Evolutionary conservation across 92 coral and sea anemone genomes (phyloP).

Genomic region (Palythoa caribaeorum): DNA sequence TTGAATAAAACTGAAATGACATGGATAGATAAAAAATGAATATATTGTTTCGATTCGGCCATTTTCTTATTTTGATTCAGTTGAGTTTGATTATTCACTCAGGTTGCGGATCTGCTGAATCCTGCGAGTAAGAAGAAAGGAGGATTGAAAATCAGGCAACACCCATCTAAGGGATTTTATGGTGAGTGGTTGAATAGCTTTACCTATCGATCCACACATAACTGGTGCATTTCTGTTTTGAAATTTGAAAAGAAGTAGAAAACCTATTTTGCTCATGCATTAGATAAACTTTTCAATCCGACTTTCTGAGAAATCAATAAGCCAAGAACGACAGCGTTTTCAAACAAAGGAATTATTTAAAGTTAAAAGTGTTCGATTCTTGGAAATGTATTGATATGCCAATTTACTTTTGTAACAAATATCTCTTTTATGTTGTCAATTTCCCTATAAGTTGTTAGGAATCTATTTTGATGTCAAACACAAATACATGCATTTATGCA

Average conservation of each 20-base stretch:
- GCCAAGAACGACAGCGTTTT: not conserved
- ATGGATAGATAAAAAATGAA: no score
- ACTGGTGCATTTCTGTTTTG: not conserved
- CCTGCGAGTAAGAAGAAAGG: constrained; percentile 94
- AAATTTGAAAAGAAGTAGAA: not conserved
- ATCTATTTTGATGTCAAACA: no score
- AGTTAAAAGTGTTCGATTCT: not conserved
- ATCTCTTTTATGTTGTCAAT: no score
- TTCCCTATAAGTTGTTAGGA: no score
- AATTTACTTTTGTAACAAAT: no score
- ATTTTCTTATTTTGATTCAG: no score
- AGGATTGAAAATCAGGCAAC: constrained; percentile 91
- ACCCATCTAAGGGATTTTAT: constrained; percentile 87
- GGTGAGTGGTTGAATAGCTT: constrained; percentile 55
- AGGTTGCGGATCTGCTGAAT: constrained; percentile 89
- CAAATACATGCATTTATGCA: no score
- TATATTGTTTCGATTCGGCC: no score
- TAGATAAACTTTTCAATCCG: not conserved
- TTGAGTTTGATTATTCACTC: not conserved
- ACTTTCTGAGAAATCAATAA: not conserved
- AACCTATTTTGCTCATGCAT: not conserved
- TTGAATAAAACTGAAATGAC: no score
- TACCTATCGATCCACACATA: not conserved
- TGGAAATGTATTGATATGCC: no score
- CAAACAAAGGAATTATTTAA: not conserved